A percentile compares a stretch with the other conserved stretches of the same genome.
Evolutionary conservation across 1,140 invertebrate species (phyloP).

Genomic region (Heliconius congener): DNA sequence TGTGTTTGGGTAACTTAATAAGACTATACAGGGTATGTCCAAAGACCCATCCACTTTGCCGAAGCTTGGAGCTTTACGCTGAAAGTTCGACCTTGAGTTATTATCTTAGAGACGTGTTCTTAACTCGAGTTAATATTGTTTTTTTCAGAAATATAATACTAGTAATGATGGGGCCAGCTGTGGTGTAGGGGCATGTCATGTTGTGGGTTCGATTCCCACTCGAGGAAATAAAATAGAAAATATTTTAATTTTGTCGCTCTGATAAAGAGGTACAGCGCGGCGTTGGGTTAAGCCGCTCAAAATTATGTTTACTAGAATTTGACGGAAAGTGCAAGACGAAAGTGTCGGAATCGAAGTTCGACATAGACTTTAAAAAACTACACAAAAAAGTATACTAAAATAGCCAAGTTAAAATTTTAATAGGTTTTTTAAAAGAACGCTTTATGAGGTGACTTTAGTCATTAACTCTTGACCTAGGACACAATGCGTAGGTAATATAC

Average conservation of each 20-base stretch:
- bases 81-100: neutral
- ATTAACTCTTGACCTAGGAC: conserved; percentile 19
- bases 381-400: too few relatives aligned
- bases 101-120: conserved; percentile 1
- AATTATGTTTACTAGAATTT: too few relatives aligned
- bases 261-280: too few relatives aligned
- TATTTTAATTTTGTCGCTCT: too few relatives aligned
- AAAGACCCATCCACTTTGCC: neutral
- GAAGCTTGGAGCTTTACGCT: neutral
- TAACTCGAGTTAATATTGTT: neutral
- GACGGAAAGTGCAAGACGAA: too few relatives aligned
- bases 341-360: too few relatives aligned
- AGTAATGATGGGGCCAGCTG: neutral
- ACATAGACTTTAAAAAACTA: too few relatives aligned
- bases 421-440: neutral
- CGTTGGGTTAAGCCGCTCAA: too few relatives aligned
- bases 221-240: too few relatives aligned
- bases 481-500: conserved; percentile 21
- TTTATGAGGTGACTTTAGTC: conserved; percentile 16
- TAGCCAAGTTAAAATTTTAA: neutral
- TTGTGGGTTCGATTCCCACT: too few relatives aligned
- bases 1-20: neutral
- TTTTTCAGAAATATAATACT: neutral
- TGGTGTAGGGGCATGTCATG: too few relatives aligned
- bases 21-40: neutral